Percentiles rank a stretch among this genome's conserved stretches.
These are phyloP conservation scores for Penaeus indicus DNA, from an alignment of 1,140 invertebrate species.

Conservation along the genomic window DNA sequence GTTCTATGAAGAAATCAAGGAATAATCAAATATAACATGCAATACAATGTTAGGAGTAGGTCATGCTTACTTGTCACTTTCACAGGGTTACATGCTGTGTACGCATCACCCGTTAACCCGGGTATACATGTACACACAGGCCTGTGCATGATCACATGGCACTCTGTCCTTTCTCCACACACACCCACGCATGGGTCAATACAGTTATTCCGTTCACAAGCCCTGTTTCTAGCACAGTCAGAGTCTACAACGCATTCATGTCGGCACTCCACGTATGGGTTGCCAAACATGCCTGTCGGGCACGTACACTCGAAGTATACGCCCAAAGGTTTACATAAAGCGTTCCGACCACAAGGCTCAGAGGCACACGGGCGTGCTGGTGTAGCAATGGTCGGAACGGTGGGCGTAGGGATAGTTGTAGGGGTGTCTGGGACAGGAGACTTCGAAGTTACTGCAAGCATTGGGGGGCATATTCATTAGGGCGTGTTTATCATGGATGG, in stretches of 20 bases:
- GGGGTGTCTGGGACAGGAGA: background rate
- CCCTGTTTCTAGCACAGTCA: constrained; percentile 77
- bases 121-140: constrained; percentile 66
- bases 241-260: constrained; percentile 79
- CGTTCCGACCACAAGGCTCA: constrained; percentile 82
- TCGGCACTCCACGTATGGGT: constrained; percentile 82
- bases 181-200: constrained; percentile 67
- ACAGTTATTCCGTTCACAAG: constrained; percentile 74
- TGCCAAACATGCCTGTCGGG: constrained; percentile 80
- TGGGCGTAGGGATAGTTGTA: background rate
- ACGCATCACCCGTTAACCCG: constrained; percentile 68
- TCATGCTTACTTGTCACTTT: constrained; percentile 38
- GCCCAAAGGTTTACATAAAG: constrained; percentile 67
- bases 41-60: background rate
- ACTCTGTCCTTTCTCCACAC: constrained; percentile 67
- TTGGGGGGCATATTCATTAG: background rate
- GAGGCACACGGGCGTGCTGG: constrained; percentile 81
- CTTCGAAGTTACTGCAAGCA: constrained; percentile 23
- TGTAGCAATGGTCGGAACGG: background rate
- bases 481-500: too few relatives aligned
- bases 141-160: constrained; percentile 66
- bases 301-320: constrained; percentile 79
- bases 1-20: too few relatives aligned
- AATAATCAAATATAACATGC: constrained; percentile 5
- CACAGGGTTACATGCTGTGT: constrained; percentile 65